phyloP scores from a whole-genome alignment of 2,797 vertebrate genomes.

The Apodemus agrarius region DNA sequence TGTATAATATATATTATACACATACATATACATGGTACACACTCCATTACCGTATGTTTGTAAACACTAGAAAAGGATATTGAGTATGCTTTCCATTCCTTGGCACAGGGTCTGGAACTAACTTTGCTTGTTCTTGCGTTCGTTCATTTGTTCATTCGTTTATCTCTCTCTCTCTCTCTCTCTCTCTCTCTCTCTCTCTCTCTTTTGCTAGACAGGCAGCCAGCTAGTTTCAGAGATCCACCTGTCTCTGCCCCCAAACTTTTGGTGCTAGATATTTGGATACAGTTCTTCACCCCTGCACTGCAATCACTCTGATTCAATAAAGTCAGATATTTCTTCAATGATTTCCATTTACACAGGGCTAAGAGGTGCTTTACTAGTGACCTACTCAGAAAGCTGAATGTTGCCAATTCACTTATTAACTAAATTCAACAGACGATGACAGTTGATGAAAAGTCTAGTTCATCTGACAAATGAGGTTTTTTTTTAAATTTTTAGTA shows the following conservation, averaged over 20 bases:
- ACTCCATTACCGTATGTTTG: background rate
- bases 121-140: too few relatives aligned
- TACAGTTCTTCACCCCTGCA: background rate
- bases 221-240: background rate
- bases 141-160: too few relatives aligned
- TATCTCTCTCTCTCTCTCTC: too few relatives aligned
- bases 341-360: background rate
- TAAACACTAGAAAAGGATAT: background rate
- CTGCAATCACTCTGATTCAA: background rate
- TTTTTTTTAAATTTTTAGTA: background rate
- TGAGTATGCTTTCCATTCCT: background rate
- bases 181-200: accelerated
- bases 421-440: background rate
- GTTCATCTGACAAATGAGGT: background rate
- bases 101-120: background rate
- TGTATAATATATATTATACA: background rate
- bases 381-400: slow-evolving; percentile 35
- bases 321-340: background rate
- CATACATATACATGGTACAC: background rate
- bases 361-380: background rate
- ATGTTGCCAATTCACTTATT: background rate
- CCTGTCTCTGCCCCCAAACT: background rate
- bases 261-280: background rate
- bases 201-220: background rate
- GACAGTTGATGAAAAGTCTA: background rate